These are phyloP conservation scores for Nasua narica DNA, from an alignment of 2,797 vertebrate genomes.

Conservation along the genomic window DNA sequence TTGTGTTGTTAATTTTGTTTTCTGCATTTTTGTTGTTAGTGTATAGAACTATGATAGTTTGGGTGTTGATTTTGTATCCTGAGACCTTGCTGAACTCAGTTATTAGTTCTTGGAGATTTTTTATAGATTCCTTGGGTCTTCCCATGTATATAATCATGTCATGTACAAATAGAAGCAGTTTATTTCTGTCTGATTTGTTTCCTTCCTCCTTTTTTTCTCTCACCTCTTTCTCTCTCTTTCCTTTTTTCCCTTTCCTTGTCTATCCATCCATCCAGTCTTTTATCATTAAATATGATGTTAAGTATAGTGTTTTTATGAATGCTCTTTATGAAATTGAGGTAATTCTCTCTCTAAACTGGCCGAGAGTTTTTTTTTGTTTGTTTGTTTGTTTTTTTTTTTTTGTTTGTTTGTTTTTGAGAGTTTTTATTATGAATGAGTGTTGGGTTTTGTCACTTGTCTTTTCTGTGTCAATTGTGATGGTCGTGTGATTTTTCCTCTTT, in stretches of 20 bases:
- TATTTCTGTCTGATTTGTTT: neutral
- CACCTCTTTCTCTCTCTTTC: neutral
- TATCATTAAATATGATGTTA: neutral
- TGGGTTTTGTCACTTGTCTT: neutral
- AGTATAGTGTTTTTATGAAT: neutral
- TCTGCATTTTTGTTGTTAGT: neutral
- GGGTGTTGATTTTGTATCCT: neutral
- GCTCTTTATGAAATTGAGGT: neutral
- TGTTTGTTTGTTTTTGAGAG: no score
- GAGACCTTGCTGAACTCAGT: neutral
- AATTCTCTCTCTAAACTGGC: neutral
- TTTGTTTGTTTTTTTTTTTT: no score
- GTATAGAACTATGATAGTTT: neutral
- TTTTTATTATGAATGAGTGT: neutral
- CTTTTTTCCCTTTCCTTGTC: neutral
- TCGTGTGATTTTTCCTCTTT: neutral
- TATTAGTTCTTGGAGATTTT: neutral
- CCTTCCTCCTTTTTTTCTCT: no score
- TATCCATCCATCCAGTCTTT: neutral
- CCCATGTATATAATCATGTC: neutral
- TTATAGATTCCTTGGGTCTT: neutral
- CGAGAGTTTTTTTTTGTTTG: neutral
- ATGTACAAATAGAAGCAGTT: neutral
- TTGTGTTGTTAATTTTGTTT: neutral
- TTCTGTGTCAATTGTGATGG: neutral